Evolutionary conservation across 2,113 vertebrate species (phyloP), one percentile per base, ranked within the genome.

Genomic region (Chionodraco myersi): DNA sequence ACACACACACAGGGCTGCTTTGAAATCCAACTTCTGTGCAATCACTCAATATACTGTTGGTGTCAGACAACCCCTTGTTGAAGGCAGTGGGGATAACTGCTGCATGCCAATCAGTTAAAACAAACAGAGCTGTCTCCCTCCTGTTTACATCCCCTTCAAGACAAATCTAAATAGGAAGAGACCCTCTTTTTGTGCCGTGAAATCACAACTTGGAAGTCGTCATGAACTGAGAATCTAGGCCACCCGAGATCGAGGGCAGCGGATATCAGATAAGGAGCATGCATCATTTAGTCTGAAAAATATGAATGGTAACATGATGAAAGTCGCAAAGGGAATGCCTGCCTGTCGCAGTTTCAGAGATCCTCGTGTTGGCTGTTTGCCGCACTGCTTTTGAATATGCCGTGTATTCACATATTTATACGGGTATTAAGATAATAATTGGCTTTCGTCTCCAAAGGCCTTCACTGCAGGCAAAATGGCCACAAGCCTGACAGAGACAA

Each of bases 31-130:
- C 69, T 74, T 82, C 71, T 75, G 61, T 80, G 75, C 68, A 51
- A 86, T 88, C 79, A 52, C 65, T 88, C 56, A 75, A 73, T 64
- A 75, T 67, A 71, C 63, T 64, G 66, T 51, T 2, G 53, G 53
- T 86, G 82, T 83, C 81, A 83, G 56, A 77, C 59, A 62, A 45
- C 14, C 62, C 82, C 73, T 79, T 68, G 77, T 77, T 60, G 75
- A 67, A 77, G 81, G 77, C 81, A 71, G 60, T 10, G 51, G 83
- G 78, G 73, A 74, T 69, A 83, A 76, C 82, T 65, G 79, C 83
- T 66, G 84, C 82, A 73, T 79, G 82, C 77, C 68, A 86, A 81
- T 79, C 54, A 80, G 58, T 67, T 86, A 80, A 82, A 87, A 88
- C 69, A 84, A 83, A 87, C 67, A 77, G 59, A 18, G 26, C 36